Evolutionary conservation across 2,888 invertebrate genomes (phyloP).

Genomic region (Folsomia manolachei): DNA sequence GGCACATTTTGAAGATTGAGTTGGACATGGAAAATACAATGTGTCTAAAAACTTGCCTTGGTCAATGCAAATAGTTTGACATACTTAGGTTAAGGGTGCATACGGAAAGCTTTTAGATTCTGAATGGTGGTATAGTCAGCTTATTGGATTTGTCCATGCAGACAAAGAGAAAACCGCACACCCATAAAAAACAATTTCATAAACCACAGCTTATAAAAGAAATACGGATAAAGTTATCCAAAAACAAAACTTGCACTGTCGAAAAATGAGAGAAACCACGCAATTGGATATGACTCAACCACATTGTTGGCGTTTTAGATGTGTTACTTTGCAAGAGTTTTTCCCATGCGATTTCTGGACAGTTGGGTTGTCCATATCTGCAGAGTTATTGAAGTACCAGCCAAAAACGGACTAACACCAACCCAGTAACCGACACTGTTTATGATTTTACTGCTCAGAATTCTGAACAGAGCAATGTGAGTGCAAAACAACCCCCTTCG

Average conservation of each 20-base stretch:
- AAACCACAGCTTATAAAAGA: neutral
- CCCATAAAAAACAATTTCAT: neutral
- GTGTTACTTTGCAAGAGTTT: neutral
- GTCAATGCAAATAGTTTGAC: no score
- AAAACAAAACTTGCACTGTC: no score
- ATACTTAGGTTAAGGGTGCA: no score
- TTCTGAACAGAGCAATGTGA: neutral
- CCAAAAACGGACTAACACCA: neutral
- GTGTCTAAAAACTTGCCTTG: no score
- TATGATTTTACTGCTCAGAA: neutral
- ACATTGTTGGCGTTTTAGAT: neutral
- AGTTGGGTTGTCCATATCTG: no score
- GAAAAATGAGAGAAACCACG: no score
- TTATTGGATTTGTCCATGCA: no score
- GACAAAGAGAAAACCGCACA: neutral
- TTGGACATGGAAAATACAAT: no score
- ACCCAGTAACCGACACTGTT: neutral
- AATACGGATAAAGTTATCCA: neutral
- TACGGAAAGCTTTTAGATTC: no score
- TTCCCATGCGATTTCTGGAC: neutral
- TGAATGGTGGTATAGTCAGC: no score
- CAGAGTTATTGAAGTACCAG: no score
- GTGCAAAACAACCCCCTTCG: neutral
- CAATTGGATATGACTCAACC: neutral
- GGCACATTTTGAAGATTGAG: no score